Base-by-base conservation (phyloP, 2,113 vertebrate genomes). In the Xiphorhynchus elegans region DNA sequence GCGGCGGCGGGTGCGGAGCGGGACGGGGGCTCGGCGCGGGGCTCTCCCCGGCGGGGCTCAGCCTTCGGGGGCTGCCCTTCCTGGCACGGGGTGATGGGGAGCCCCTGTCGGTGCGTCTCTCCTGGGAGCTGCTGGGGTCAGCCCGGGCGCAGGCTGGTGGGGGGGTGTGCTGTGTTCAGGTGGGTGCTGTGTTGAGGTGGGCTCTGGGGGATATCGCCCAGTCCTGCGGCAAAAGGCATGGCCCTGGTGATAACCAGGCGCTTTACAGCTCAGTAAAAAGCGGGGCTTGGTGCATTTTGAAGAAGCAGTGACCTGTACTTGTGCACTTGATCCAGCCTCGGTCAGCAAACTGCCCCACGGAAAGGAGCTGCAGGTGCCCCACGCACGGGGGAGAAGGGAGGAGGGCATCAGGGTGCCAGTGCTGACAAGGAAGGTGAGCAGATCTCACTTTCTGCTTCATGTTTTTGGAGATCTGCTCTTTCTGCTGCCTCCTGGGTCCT, bases 111-210 rank as follows among this genome's bases (percentile, higher is more conserved):
- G 4, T 8, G 73, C 2, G 31, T n/a, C 14, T 60, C 39, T 42
- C 14, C 33, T 14, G 3, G 25, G 40, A 4, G 6, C 2, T 17
- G 21, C 28, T 7, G 46, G 40, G 1, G 19, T 18, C 26, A 6
- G 15, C 15, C 12, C 7, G 3, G 25, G 62, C 0, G 1, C 17
- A 7, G 42, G 56, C n/a, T 16, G 2, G 50, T 12, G 24, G 39
- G 1, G 17, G 9, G 31, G 42, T 8, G 40, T 7, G 17, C 60
- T 20, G 44, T 1, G 25, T 17, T 44, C 42, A 44, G 42, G 42
- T 44, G 42, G 42, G 17, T 44, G 44, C 44, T 20, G 46, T 10
- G 0, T 47, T 49, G 53, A 1, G 33, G 39, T 9, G 83, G 40
- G 39, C 21, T 76, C 16, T 2, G 18, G 35, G 53, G 35, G 21